Evolutionary conservation across 2,113 vertebrate species (phyloP).

Genomic region (Catharus bicknelli): DNA sequence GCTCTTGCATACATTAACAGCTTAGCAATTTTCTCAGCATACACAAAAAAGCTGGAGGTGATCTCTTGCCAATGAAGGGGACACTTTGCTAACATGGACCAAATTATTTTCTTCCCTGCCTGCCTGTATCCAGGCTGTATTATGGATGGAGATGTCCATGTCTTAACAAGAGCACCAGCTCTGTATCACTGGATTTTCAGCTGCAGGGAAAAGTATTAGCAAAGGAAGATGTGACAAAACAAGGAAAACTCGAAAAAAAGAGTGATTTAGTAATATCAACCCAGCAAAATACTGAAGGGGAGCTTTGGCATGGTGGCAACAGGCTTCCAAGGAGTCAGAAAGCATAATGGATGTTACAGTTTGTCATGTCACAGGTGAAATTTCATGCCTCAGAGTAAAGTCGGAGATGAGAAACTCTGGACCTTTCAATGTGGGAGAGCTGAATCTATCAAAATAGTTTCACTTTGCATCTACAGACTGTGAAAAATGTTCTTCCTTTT

Average conservation of each 20-base stretch:
- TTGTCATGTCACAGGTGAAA: constrained; percentile 45
- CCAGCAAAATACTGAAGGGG: neutral
- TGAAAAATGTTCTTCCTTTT: constrained; percentile 26
- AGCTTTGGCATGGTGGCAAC: neutral
- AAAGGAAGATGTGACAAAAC: neutral
- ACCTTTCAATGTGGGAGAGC: constrained; percentile 4
- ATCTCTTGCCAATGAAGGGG: neutral
- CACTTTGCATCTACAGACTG: constrained; percentile 33
- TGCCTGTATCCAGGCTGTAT: neutral
- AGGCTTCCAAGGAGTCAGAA: neutral
- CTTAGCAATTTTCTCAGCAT: neutral
- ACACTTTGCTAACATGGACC: neutral
- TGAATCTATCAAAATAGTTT: constrained; percentile 50
- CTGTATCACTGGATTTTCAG: neutral
- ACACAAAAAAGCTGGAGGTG: neutral
- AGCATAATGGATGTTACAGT: neutral
- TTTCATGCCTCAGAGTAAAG: constrained; percentile 11
- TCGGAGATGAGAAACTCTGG: constrained; percentile 9
- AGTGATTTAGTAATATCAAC: neutral
- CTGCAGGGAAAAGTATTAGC: neutral
- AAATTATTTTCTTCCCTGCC: neutral
- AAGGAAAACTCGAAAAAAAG: neutral
- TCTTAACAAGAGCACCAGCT: neutral
- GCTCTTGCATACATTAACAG: neutral
- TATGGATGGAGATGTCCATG: neutral